phyloP scores from a whole-genome alignment of 2,113 vertebrate species.

The Chlorodrepanis virens region DNA sequence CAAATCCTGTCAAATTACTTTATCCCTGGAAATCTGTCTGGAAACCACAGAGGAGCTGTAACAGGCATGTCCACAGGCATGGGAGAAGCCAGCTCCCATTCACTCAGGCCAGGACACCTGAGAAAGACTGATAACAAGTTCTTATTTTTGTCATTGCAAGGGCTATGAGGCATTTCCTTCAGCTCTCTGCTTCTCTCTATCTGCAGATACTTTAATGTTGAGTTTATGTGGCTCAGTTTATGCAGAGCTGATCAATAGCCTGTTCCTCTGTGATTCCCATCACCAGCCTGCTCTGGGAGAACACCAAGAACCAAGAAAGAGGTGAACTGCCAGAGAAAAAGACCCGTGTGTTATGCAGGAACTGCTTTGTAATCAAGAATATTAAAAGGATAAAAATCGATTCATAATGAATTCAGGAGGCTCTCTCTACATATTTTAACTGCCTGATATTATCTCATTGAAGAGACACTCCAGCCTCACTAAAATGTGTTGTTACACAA shows the following conservation, averaged over 20 bases:
- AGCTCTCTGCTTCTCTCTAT: not conserved
- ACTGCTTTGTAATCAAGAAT: conserved; percentile 14
- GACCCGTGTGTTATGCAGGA: not conserved
- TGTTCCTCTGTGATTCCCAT: not conserved
- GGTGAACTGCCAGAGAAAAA: not conserved
- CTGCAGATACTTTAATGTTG: not conserved
- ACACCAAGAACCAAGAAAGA: not conserved
- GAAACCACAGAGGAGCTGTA: not conserved
- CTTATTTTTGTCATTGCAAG: not conserved
- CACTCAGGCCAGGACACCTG: not conserved
- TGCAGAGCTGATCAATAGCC: not conserved
- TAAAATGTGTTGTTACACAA: not conserved
- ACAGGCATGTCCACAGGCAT: not conserved
- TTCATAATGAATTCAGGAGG: conserved; percentile 11
- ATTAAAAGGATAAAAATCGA: not conserved
- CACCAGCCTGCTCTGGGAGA: not conserved
- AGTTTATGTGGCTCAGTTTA: not conserved
- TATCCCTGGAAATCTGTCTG: not conserved
- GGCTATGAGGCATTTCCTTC: not conserved
- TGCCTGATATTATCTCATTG: not conserved
- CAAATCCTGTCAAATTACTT: not conserved
- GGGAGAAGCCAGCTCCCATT: not conserved
- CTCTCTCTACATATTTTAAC: not conserved
- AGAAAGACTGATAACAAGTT: not conserved
- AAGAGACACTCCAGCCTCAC: conserved; percentile 1